Evolutionary conservation across 2,888 invertebrate species (phyloP).

Genomic region (Lissocephala sabroskyi): DNA sequence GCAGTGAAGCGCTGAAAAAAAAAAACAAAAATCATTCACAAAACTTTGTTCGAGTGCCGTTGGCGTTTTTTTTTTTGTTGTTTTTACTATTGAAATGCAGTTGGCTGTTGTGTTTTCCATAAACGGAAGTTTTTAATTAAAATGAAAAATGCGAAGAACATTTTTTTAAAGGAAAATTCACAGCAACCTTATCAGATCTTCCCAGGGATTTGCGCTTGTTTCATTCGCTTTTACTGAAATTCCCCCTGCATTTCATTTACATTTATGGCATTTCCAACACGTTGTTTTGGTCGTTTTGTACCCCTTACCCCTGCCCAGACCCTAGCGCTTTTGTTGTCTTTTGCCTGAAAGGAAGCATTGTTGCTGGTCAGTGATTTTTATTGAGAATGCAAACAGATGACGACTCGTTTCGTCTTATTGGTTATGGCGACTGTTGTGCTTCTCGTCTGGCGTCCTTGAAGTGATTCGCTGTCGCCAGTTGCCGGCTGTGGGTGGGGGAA

Average conservation of each 20-base stretch:
- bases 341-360: conserved; percentile 29
- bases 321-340: not conserved
- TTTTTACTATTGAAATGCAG: not conserved
- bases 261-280: conserved; percentile 54
- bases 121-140: conserved; percentile 55
- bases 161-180: conserved; percentile 6
- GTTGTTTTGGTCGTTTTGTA: no score
- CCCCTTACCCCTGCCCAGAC: no score
- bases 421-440: no score
- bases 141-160: conserved; percentile 2
- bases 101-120: conserved; percentile 9
- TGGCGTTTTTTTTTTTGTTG: conserved; percentile 17
- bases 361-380: conserved; percentile 64
- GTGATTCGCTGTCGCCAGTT: conserved; percentile 24
- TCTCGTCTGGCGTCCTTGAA: conserved; percentile 53
- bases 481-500: no score
- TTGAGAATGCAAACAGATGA: conserved; percentile 22
- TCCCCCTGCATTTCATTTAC: conserved; percentile 10
- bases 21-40: conserved; percentile 20
- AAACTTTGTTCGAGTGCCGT: conserved; percentile 43
- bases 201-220: not conserved
- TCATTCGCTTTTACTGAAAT: not conserved
- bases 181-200: not conserved
- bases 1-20: conserved; percentile 40
- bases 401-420: conserved; percentile 22